phyloP scores from a whole-genome alignment of 2,888 invertebrate species.

The Cenopis cana region DNA sequence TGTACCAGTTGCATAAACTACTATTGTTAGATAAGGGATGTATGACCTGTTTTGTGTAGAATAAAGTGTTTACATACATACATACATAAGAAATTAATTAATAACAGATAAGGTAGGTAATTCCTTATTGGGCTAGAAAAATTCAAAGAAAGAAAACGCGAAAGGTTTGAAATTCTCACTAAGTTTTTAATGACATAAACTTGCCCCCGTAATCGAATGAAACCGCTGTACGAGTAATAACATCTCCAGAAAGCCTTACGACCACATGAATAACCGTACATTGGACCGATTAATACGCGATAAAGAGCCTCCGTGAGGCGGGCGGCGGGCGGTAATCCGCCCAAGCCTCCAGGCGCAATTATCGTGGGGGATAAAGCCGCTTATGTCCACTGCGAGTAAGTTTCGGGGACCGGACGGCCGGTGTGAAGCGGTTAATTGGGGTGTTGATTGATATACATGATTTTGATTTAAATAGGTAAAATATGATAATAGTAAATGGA shows the following conservation, averaged over 20 bases:
- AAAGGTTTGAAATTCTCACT: no score
- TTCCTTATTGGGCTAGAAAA: no score
- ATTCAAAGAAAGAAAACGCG: no score
- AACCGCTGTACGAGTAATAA: background rate
- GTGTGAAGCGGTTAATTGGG: constrained; percentile 49
- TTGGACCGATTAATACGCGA: constrained; percentile 30
- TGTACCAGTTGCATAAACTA: no score
- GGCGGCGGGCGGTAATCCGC: constrained; percentile 48
- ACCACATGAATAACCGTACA: constrained; percentile 11
- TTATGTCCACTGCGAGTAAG: constrained; percentile 51
- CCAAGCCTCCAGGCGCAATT: constrained; percentile 70
- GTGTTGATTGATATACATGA: constrained; percentile 25
- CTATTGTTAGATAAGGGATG: no score
- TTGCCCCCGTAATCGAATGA: background rate
- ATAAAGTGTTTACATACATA: no score
- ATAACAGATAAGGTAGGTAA: no score
- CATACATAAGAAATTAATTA: no score
- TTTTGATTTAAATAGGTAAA: background rate
- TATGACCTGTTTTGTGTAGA: no score
- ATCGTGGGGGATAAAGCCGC: constrained; percentile 64
- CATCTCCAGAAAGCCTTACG: background rate
- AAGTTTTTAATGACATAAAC: no score
- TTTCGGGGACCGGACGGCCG: constrained; percentile 50
- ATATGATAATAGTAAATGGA: background rate
- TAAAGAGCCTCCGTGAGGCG: constrained; percentile 42